A percentile compares a stretch with the other conserved stretches of the same genome.
Evolutionary conservation across 1,140 invertebrate genomes (phyloP).

Genomic region (Panagrolaimus sp.): DNA sequence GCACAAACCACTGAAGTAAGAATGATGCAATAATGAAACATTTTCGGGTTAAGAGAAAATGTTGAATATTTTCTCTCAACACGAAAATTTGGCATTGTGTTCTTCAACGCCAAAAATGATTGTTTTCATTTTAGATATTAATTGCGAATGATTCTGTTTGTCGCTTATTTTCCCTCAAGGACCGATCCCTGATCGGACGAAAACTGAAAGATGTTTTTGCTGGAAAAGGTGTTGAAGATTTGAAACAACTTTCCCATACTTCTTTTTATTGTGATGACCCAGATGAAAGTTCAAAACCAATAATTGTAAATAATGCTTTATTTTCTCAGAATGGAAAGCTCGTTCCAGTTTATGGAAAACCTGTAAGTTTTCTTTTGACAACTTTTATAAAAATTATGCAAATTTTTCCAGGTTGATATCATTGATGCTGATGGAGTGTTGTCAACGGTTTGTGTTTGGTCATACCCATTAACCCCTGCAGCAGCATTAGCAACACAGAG

Average conservation of each 20-base stretch:
- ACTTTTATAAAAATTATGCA: background rate
- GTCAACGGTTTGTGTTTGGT: constrained; percentile 36
- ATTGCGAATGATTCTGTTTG: constrained; percentile 38
- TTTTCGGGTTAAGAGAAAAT: background rate
- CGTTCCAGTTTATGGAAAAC: constrained; percentile 28
- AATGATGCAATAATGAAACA: background rate
- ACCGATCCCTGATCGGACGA: constrained; percentile 37
- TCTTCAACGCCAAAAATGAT: background rate
- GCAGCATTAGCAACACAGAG: constrained; percentile 21
- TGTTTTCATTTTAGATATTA: constrained; percentile 28
- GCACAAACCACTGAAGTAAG: constrained; percentile 32
- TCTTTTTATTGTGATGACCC: background rate
- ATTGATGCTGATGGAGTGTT: constrained; percentile 31
- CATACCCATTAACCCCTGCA: constrained; percentile 30
- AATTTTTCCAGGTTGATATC: constrained; percentile 30
- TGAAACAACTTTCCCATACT: constrained; percentile 4
- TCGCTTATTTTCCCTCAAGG: constrained; percentile 30
- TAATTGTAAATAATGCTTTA: constrained; percentile 25
- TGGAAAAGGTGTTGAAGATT: background rate
- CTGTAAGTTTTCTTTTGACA: constrained; percentile 14
- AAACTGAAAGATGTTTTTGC: constrained; percentile 28
- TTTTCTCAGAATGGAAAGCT: constrained; percentile 24
- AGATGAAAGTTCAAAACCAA: background rate
- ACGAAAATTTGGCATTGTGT: background rate
- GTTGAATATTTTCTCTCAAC: background rate